A percentile compares a stretch with the other conserved stretches of the same genome.
Conservation (phyloP, 2,888 invertebrate genomes). For the Mechanitis messenoides region DNA sequence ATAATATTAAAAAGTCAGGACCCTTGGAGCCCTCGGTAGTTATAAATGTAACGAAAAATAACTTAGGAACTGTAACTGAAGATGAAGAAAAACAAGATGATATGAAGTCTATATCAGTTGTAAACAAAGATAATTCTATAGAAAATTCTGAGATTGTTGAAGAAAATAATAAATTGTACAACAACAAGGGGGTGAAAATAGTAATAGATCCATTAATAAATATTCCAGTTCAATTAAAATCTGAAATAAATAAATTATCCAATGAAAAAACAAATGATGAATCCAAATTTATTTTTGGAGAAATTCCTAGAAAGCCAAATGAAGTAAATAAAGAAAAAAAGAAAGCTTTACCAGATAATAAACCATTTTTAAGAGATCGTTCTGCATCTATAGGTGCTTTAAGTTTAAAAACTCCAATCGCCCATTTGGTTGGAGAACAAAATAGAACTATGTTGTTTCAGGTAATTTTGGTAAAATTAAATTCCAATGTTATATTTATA, state of each 20-base stretch:
- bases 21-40: conserved; percentile 54
- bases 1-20: conserved; percentile 42
- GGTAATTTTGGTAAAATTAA: conserved; percentile 58
- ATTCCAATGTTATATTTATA: no score
- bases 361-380: conserved; percentile 71
- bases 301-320: conserved; percentile 39
- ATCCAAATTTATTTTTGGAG: conserved; percentile 47
- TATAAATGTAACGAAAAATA: conserved; percentile 53
- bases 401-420: conserved; percentile 62
- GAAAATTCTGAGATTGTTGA: conserved; percentile 12
- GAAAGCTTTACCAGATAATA: conserved; percentile 55
- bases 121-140: no score
- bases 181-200: conserved; percentile 17
- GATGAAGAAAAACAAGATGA: conserved; percentile 60
- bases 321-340: conserved; percentile 28
- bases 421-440: conserved; percentile 79
- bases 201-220: conserved; percentile 29
- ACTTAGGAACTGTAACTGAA: conserved; percentile 60
- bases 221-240: conserved; percentile 21
- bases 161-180: conserved; percentile 31
- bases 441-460: conserved; percentile 96
- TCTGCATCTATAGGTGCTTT: conserved; percentile 80
- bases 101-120: conserved; percentile 18
- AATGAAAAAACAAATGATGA: conserved; percentile 26
- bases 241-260: conserved; percentile 20